Percentiles rank a stretch among this genome's conserved stretches.
Conservation (phyloP, 2,113 vertebrate genomes). For the Microcebus tavaratra region DNA sequence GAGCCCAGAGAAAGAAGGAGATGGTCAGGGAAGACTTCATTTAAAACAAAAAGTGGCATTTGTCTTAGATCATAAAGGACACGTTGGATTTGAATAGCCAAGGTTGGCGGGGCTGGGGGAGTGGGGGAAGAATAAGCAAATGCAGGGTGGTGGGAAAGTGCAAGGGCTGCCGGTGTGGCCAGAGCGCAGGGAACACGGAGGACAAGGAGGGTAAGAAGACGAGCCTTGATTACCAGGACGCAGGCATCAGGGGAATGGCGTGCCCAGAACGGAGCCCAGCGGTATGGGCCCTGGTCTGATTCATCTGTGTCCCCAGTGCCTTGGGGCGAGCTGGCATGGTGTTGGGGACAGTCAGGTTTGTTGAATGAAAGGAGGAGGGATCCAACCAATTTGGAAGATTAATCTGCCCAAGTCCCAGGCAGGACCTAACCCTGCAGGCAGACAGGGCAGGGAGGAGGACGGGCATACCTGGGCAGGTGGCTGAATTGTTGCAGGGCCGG, state of each 20-base stretch:
- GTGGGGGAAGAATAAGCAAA: not conserved
- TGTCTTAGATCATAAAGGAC: not conserved
- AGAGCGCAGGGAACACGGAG: not conserved
- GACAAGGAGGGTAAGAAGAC: not conserved
- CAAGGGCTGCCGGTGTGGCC: not conserved
- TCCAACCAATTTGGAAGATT: not conserved
- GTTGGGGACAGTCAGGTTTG: slow-evolving; percentile 7
- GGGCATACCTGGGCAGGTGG: slow-evolving; percentile 93
- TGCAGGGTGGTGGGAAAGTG: not conserved
- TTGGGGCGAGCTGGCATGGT: not conserved
- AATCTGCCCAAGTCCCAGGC: not conserved
- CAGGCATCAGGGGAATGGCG: not conserved
- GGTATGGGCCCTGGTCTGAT: not conserved
- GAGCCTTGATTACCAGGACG: not conserved
- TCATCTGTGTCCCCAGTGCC: not conserved
- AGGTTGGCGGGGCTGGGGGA: not conserved
- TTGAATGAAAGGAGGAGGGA: not conserved
- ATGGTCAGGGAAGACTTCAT: not conserved
- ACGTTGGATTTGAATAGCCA: not conserved
- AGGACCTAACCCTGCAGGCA: slow-evolving; percentile 54
- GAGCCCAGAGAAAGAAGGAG: not conserved
- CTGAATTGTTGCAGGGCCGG: slow-evolving; percentile 96
- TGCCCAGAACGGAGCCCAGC: not conserved
- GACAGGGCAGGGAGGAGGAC: not conserved
- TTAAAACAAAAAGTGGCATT: not conserved